Conservation (phyloP, 1,140 invertebrate genomes). For the Vanessa atalanta region DNA sequence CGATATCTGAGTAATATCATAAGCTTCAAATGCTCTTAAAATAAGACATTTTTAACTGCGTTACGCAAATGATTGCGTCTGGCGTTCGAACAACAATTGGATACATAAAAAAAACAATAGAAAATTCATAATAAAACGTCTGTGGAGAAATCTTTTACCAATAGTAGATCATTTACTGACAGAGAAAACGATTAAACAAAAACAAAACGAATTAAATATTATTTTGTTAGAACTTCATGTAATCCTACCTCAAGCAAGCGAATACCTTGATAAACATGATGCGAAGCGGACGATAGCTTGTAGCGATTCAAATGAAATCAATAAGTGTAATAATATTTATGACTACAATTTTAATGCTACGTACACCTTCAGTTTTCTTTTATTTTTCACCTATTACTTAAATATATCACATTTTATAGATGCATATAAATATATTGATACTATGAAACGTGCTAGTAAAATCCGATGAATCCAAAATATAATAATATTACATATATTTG, state of each 20-base stretch:
- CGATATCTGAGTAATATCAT: too few species aligned
- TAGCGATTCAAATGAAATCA: conserved; percentile 45
- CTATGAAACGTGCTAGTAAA: too few species aligned
- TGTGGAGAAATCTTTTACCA: too few species aligned
- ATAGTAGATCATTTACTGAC: too few species aligned
- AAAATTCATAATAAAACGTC: too few species aligned
- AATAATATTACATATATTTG: too few species aligned
- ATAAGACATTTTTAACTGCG: too few species aligned
- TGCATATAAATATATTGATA: neutral
- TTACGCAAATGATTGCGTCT: too few species aligned
- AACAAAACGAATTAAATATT: neutral
- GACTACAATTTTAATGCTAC: conserved; percentile 31
- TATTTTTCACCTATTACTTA: conserved; percentile 5
- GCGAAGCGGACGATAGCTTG: conserved; percentile 40
- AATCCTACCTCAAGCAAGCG: conserved; percentile 33
- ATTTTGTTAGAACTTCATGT: conserved; percentile 22
- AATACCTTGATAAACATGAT: conserved; percentile 51
- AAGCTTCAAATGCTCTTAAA: too few species aligned
- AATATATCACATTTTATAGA: conserved; percentile 21
- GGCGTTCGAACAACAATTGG: too few species aligned
- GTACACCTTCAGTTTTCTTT: neutral
- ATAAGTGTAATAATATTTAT: conserved; percentile 47
- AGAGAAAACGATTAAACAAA: neutral
- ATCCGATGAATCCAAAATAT: too few species aligned
- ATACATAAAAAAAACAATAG: too few species aligned